Conservation (phyloP, 2,797 vertebrate species). For the Semaprochilodus insignis region DNA sequence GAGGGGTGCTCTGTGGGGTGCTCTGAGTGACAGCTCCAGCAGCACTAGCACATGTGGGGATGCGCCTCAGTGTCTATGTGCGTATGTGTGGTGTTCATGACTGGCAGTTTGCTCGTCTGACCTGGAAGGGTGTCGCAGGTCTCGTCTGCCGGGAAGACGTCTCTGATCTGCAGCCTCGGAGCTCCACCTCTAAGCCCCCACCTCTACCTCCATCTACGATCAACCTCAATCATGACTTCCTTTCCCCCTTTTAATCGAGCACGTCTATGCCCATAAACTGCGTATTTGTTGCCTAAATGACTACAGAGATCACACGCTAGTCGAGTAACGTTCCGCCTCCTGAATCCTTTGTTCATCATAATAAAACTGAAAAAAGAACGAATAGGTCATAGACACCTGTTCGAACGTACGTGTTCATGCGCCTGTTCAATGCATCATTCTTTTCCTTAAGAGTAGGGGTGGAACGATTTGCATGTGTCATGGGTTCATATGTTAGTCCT, state of each 20-base stretch:
- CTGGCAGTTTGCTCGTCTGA: conserved; percentile 63
- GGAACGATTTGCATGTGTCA: too few relatives aligned
- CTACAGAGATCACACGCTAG: not conserved
- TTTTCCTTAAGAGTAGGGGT: not conserved
- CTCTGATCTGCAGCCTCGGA: conserved; percentile 31
- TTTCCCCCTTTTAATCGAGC: conserved; percentile 41
- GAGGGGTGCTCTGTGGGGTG: conserved; percentile 45
- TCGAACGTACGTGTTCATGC: not conserved
- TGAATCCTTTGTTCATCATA: not conserved
- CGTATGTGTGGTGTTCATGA: conserved; percentile 52
- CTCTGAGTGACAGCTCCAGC: conserved; percentile 52
- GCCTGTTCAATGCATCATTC: not conserved
- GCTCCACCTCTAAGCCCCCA: conserved; percentile 33
- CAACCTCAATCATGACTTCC: conserved; percentile 33
- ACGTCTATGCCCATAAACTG: conserved; percentile 39
- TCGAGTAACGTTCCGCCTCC: not conserved
- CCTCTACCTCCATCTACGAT: conserved; percentile 23
- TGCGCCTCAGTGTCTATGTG: conserved; percentile 47
- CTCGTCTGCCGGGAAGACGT: conserved; percentile 54
- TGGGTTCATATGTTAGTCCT: too few relatives aligned
- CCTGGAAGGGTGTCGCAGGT: conserved; percentile 53
- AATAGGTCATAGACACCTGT: not conserved
- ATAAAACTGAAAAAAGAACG: not conserved
- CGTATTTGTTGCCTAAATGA: conserved; percentile 5
- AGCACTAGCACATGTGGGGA: conserved; percentile 56